Base-by-base conservation (phyloP, 2,888 invertebrate species). In the Ectropis crepuscularia region DNA sequence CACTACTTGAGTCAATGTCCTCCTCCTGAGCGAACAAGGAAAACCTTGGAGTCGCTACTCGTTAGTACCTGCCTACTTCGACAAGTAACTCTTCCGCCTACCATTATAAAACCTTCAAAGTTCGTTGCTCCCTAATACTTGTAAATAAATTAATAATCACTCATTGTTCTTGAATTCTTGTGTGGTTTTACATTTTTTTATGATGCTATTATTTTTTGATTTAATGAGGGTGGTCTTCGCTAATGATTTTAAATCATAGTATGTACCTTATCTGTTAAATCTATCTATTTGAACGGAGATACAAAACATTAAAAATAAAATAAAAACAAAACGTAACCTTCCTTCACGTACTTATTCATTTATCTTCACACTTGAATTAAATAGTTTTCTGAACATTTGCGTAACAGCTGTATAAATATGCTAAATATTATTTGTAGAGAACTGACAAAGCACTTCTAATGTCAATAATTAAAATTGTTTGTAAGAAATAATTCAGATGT, bases 1-100 rank as follows among this genome's bases (percentile, higher is more conserved):
- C 92, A 89, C 87, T 90, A 82, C 87, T 89, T 90, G 86, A 90
- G 92, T 92, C 92, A 92, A 92, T 90, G 92, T 90, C 92, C 92
- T 92, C 90, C 86, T 89, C 83, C 85, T 83, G 87, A 78, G 76
- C 77, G 80, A 68, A 90, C 85, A 88, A 83, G 89, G 87, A 91
- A 92, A 92, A 88, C 92, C 89, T 89, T 91, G 90, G 89, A 90
- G 90, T 79, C 59, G 87, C 79, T 62, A 57, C 61, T 67, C 61
- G 55, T 55, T 12, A 53, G 38, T 50, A 65, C 53, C 43, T 50
- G 43, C 65, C 39, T 51, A 76, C 73, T 77, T 61, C 41, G 75
- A 76, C 68, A 65, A 58, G 75, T 74, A 77, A 74, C 74, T 80
- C 85, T 86, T 88, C 88, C 85, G 86, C 78, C 74, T 86, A 78